These are phyloP conservation scores for Actenoides lindsayi DNA, from an alignment of 2,113 vertebrate species.

Conservation along the genomic window DNA sequence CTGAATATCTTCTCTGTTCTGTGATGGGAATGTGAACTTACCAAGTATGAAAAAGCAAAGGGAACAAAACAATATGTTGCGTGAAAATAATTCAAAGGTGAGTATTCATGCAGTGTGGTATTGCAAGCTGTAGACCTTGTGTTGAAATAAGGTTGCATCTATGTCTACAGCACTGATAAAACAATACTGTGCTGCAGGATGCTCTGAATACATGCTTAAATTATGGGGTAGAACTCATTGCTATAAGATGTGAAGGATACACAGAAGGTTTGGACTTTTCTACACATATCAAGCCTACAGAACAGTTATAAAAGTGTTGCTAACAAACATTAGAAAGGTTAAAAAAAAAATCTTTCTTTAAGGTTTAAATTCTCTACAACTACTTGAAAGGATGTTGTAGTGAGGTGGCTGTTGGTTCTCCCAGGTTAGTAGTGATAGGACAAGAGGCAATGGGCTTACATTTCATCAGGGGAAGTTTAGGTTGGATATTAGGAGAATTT, in stretches of 20 bases:
- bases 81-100: not conserved
- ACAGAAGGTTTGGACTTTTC: not conserved
- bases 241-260: fast-evolving
- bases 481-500: too few relatives aligned
- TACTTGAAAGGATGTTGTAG: too few relatives aligned
- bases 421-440: too few relatives aligned
- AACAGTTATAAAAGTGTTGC: not conserved
- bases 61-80: not conserved
- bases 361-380: not conserved
- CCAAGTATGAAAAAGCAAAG: not conserved
- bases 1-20: not conserved
- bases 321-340: not conserved
- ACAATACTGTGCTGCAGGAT: not conserved
- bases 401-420: too few relatives aligned
- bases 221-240: not conserved
- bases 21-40: not conserved
- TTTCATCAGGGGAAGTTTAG: too few relatives aligned
- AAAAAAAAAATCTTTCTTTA: not conserved
- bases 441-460: too few relatives aligned
- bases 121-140: not conserved
- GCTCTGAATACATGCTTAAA: not conserved
- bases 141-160: not conserved
- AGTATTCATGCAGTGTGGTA: not conserved
- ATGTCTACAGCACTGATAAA: not conserved
- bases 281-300: not conserved